Percentiles rank a stretch among this genome's conserved stretches.
Evolutionary conservation across 2,797 vertebrate genomes (phyloP).

Genomic region (Fistularia tabacaria): DNA sequence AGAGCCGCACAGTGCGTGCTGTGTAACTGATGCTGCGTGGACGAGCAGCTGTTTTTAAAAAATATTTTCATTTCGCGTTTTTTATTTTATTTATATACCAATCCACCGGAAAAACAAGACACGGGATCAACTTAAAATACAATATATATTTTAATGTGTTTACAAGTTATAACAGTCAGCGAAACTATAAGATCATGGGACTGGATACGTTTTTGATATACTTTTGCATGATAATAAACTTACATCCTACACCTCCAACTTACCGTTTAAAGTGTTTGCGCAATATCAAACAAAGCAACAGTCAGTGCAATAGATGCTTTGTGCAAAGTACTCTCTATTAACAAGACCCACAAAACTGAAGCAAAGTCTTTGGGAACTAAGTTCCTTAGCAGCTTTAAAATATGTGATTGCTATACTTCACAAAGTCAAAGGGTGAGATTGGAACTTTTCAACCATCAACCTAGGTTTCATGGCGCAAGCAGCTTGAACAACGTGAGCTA

Average conservation of each 20-base stretch:
- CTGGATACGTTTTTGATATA: slow-evolving; percentile 27
- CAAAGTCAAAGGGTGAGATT: slow-evolving; percentile 28
- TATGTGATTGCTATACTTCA: slow-evolving; percentile 43
- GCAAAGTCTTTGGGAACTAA: slow-evolving; percentile 54
- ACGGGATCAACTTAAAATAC: slow-evolving; percentile 54
- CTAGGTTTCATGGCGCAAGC: slow-evolving; percentile 19
- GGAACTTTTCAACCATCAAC: slow-evolving; percentile 1
- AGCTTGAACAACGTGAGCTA: slow-evolving; percentile 19
- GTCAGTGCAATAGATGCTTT: slow-evolving; percentile 48
- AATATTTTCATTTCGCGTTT: slow-evolving; percentile 1
- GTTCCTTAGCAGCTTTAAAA: slow-evolving; percentile 59
- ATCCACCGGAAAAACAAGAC: slow-evolving; percentile 23
- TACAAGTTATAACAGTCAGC: slow-evolving; percentile 40
- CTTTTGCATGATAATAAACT: slow-evolving; percentile 56
- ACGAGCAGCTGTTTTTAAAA: too few species aligned
- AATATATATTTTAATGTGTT: slow-evolving; percentile 33
- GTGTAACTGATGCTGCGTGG: too few species aligned
- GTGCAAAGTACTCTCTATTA: slow-evolving; percentile 41
- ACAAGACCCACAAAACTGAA: slow-evolving; percentile 40
- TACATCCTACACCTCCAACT: slow-evolving; percentile 17
- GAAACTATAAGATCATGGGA: slow-evolving; percentile 38
- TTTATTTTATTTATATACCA: slow-evolving; percentile 14
- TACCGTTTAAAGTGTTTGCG: background rate
- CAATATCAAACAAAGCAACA: slow-evolving; percentile 41
- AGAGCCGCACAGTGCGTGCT: too few species aligned